phyloP scores from a whole-genome alignment of 2,888 invertebrate genomes.

The Venustoraphidia nigricollis region DNA sequence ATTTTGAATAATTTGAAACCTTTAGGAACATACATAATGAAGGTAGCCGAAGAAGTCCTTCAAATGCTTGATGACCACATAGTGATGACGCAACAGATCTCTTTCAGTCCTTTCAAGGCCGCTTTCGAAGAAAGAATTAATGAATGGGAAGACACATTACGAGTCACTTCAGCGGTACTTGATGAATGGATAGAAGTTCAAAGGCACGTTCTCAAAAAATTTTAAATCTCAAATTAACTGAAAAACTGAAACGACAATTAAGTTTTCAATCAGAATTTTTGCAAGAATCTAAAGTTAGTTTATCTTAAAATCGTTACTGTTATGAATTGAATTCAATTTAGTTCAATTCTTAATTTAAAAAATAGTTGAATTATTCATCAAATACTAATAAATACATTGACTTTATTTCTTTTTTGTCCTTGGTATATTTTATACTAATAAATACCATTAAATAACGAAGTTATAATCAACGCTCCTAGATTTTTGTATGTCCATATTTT shows the following conservation, averaged over 20 bases:
- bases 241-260: not conserved
- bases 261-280: not conserved
- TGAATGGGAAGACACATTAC: slow-evolving; percentile 57
- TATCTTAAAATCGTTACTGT: too few relatives aligned
- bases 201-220: slow-evolving; percentile 29
- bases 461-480: too few relatives aligned
- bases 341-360: too few relatives aligned
- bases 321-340: too few relatives aligned
- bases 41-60: slow-evolving; percentile 56
- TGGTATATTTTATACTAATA: too few relatives aligned
- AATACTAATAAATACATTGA: too few relatives aligned
- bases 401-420: too few relatives aligned
- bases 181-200: slow-evolving; percentile 60
- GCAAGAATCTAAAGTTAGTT: too few relatives aligned
- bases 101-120: slow-evolving; percentile 64
- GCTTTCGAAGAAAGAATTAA: slow-evolving; percentile 58
- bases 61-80: slow-evolving; percentile 63
- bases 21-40: slow-evolving; percentile 55
- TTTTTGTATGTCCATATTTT: too few relatives aligned
- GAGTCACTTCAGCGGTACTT: slow-evolving; percentile 43
- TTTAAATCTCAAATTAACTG: not conserved
- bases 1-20: not conserved
- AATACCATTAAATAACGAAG: too few relatives aligned
- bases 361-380: too few relatives aligned
- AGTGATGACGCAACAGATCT: slow-evolving; percentile 54